phyloP scores from a whole-genome alignment of 2,797 vertebrate genomes.

The Sebastes taczanowskii region DNA sequence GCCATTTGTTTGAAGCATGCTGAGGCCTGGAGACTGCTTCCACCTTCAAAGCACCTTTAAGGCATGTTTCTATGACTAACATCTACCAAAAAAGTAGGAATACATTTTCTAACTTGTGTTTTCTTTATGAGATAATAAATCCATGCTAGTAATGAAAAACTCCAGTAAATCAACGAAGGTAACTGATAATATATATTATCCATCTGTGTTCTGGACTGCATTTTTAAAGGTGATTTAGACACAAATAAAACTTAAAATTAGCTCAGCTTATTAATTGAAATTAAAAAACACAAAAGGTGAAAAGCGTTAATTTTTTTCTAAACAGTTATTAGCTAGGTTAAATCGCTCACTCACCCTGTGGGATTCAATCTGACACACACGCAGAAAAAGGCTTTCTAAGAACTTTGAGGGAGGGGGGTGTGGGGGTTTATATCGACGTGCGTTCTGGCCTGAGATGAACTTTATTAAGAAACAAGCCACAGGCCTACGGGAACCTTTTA shows the following conservation, averaged over 20 bases:
- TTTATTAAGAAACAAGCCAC: constrained; percentile 29
- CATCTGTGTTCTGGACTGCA: not conserved
- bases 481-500: constrained; percentile 34
- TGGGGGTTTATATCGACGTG: constrained; percentile 1
- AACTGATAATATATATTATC: not conserved
- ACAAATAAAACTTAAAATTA: not conserved
- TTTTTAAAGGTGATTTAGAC: not conserved
- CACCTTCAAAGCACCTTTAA: not conserved
- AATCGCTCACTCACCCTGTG: not conserved
- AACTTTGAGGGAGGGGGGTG: not conserved
- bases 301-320: not conserved
- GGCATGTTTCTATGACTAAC: not conserved
- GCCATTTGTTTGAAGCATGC: too few species aligned
- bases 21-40: not conserved
- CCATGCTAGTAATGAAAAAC: not conserved
- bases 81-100: not conserved
- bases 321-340: not conserved
- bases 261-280: not conserved
- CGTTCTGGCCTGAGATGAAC: constrained; percentile 27
- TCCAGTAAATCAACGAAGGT: not conserved
- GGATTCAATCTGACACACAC: constrained; percentile 1
- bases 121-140: not conserved
- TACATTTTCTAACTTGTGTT: not conserved
- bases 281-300: not conserved
- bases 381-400: constrained; percentile 52